These are phyloP conservation scores for Melanostoma scalare DNA, from an alignment of 2,888 invertebrate genomes.

Conservation along the genomic window DNA sequence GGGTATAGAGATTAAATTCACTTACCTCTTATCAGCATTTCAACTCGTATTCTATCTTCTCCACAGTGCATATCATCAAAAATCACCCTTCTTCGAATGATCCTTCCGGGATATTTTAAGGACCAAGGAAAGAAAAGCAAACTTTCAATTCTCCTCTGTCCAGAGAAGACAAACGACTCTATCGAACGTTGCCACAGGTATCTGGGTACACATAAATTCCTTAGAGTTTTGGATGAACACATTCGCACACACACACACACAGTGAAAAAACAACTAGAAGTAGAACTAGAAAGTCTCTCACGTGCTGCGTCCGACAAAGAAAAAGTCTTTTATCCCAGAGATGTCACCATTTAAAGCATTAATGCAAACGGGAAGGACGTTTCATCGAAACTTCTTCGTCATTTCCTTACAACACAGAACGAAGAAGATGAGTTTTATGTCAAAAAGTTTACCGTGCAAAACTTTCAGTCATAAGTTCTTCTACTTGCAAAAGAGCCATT, in stretches of 20 bases:
- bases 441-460: constrained; percentile 54
- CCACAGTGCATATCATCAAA: constrained; percentile 48
- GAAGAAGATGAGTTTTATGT: constrained; percentile 53
- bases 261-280: background rate
- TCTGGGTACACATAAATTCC: constrained; percentile 19
- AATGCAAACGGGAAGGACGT: constrained; percentile 61
- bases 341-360: constrained; percentile 64
- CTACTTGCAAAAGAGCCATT: constrained; percentile 8
- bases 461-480: constrained; percentile 44
- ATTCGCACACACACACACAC: background rate
- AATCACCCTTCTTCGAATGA: constrained; percentile 1
- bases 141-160: constrained; percentile 52
- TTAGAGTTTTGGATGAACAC: constrained; percentile 4
- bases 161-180: constrained; percentile 60
- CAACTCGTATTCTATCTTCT: constrained; percentile 25
- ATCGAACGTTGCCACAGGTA: constrained; percentile 54
- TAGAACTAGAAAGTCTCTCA: constrained; percentile 5
- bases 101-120: constrained; percentile 5
- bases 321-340: constrained; percentile 57
- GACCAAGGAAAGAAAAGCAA: constrained; percentile 9
- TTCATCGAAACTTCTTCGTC: constrained; percentile 56
- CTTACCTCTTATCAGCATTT: constrained; percentile 39
- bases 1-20: constrained; percentile 53
- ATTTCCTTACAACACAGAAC: constrained; percentile 8
- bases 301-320: constrained; percentile 12